These are phyloP conservation scores for Gila orcuttii DNA, from an alignment of 2,113 vertebrate species.

Conservation along the genomic window DNA sequence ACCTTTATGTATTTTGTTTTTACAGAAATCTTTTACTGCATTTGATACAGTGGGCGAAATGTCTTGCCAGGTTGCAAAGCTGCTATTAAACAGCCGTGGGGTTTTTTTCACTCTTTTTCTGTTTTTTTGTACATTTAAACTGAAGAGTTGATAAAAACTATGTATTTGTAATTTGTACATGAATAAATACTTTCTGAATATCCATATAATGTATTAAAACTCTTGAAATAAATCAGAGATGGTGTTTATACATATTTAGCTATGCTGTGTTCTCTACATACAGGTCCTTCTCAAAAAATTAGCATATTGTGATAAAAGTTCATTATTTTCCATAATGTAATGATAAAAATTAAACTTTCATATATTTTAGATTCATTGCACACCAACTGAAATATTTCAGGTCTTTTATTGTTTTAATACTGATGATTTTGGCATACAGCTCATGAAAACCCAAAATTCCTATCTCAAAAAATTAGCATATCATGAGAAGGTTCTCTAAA, in stretches of 20 bases:
- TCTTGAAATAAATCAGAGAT: slow-evolving; percentile 87
- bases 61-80: slow-evolving; percentile 87
- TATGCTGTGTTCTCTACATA: slow-evolving; percentile 7
- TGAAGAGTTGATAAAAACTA: slow-evolving; percentile 77
- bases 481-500: no score
- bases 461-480: no score
- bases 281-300: no score
- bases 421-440: no score
- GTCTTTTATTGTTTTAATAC: no score
- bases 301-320: no score
- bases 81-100: slow-evolving; percentile 84
- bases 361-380: no score
- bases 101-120: slow-evolving; percentile 62
- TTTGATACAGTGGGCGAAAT: slow-evolving; percentile 70
- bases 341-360: no score
- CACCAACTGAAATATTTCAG: no score
- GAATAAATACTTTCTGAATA: slow-evolving; percentile 83
- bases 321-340: no score
- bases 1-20: slow-evolving; percentile 65
- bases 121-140: slow-evolving; percentile 78
- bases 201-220: slow-evolving; percentile 90
- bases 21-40: slow-evolving; percentile 74
- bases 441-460: no score
- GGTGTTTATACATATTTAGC: slow-evolving; percentile 61
- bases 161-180: slow-evolving; percentile 90